Conservation (phyloP, 1,140 invertebrate genomes). For the Micrasema longulum region DNA sequence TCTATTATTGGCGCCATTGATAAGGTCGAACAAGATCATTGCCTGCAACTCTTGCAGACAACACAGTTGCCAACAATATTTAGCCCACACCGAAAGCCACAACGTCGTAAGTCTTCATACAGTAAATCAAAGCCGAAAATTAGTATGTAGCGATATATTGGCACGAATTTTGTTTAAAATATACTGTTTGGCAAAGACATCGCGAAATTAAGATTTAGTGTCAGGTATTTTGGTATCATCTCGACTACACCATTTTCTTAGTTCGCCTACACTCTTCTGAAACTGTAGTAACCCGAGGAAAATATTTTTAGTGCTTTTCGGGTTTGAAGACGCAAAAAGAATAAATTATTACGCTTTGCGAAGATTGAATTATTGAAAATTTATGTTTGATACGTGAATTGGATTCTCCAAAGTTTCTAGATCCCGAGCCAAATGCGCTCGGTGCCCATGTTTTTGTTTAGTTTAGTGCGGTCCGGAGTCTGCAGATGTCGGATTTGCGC, state of each 20-base stretch:
- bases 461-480: constrained; percentile 22
- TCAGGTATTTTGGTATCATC: constrained; percentile 4
- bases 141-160: not conserved
- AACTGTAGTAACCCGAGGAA: not conserved
- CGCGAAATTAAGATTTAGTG: constrained; percentile 4
- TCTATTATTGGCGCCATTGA: constrained; percentile 1
- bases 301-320: no score
- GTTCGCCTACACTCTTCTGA: not conserved
- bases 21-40: constrained; percentile 33
- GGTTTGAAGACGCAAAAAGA: no score
- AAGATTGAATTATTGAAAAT: constrained; percentile 9
- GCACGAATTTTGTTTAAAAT: constrained; percentile 9
- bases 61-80: constrained; percentile 16
- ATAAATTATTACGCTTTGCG: not conserved
- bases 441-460: not conserved
- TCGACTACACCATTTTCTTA: constrained; percentile 7
- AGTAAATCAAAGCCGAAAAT: not conserved
- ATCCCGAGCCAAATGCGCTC: constrained; percentile 7
- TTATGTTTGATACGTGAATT: not conserved
- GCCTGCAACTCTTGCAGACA: constrained; percentile 18
- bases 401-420: constrained; percentile 5
- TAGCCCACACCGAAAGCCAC: not conserved
- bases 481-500: constrained; percentile 29
- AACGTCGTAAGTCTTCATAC: constrained; percentile 7
- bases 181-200: constrained; percentile 2